Conservation (phyloP, 2,888 invertebrate genomes). For the Orgyia antiqua region DNA sequence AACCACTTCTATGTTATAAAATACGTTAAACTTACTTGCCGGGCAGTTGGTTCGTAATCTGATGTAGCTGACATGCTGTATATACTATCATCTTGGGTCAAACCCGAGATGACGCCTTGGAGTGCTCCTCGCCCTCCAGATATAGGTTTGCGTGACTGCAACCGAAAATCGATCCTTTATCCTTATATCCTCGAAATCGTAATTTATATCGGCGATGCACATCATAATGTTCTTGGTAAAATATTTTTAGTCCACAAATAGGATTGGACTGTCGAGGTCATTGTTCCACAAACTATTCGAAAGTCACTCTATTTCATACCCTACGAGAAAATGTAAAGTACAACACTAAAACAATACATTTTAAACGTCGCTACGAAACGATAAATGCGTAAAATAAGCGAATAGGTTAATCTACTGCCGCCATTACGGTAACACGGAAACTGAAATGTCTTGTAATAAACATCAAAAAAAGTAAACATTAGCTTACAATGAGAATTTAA, state of each 20-base stretch:
- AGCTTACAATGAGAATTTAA: slow-evolving; percentile 43
- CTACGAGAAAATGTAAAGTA: slow-evolving; percentile 58
- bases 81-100: slow-evolving; percentile 76
- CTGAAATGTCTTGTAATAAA: slow-evolving; percentile 70
- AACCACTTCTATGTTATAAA: no score
- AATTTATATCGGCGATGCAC: slow-evolving; percentile 43
- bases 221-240: slow-evolving; percentile 63
- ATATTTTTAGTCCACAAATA: slow-evolving; percentile 71
- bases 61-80: slow-evolving; percentile 75
- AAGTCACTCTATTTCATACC: slow-evolving; percentile 55
- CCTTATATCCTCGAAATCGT: slow-evolving; percentile 54
- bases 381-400: slow-evolving; percentile 51
- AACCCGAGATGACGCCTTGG: slow-evolving; percentile 72
- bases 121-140: slow-evolving; percentile 68
- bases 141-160: slow-evolving; percentile 71
- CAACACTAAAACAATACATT: slow-evolving; percentile 43
- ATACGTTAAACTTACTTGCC: slow-evolving; percentile 62
- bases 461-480: slow-evolving; percentile 76
- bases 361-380: slow-evolving; percentile 28
- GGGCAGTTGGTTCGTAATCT: slow-evolving; percentile 74
- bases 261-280: slow-evolving; percentile 70
- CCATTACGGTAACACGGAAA: slow-evolving; percentile 76
- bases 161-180: slow-evolving; percentile 69
- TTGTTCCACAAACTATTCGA: slow-evolving; percentile 62
- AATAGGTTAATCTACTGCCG: slow-evolving; percentile 77